Evolutionary conservation across 2,797 vertebrate genomes (phyloP), one percentile per base, ranked within the genome.

Genomic region (Enteromius trimaculatus): DNA sequence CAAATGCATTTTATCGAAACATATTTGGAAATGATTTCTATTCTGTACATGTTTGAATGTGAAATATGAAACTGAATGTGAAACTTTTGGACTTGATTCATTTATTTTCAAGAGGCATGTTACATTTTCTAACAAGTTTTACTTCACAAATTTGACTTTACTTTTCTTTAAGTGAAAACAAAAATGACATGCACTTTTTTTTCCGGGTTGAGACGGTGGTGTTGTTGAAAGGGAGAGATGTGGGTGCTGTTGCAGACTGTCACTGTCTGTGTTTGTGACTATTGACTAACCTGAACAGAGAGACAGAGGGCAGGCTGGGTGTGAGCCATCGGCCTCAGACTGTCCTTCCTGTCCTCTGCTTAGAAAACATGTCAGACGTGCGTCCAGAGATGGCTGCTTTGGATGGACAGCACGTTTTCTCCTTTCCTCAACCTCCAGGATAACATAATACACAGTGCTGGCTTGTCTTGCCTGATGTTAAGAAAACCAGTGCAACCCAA

Each of bases 331-430:
- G 58, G 42, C 34, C 49, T 44, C 19, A 66, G 47, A 82, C 64
- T 79, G 65, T 77, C 72, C 81, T 69, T 82, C 72, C 72, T 77
- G 81, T 82, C 72, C 58, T 86, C 77, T 80, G 55, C 53, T 75
- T 79, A 83, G 64, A 75, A 65, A 69, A 76, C 76, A 58, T 51
- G 29, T 76, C 77, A 76, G 65, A 26, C 26, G 34, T 58, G 65
- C 11, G 0, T 68, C 66, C 65, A 39, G 19, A 49, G 34, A 70
- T 31, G 60, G 29, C 64, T 69, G 44, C 65, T 71, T 71, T 77
- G 42, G 37, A 81, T 83, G 70, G 64, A 75, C 53, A 81, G 58
- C 44, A 62, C 42, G 29, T 74, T 62, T 82, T 82, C 70, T 66
- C 34, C 34, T 76, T 64, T 44, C 49, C 51, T 49, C 58, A 47